phyloP scores from a whole-genome alignment of 2,113 vertebrate species.

The Phyllopteryx taeniolatus region DNA sequence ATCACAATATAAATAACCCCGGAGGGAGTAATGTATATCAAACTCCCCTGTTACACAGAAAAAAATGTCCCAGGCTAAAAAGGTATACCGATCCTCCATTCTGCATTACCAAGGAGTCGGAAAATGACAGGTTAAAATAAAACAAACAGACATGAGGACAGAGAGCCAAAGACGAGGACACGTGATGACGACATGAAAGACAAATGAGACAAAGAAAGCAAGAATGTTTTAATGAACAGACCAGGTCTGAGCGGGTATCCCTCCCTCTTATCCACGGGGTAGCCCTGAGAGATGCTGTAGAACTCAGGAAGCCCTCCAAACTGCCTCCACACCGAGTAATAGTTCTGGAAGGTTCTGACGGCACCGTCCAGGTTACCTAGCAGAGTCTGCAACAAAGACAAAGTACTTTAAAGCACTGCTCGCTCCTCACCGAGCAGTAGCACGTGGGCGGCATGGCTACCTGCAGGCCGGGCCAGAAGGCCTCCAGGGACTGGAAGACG shows the following conservation, averaged over 20 bases:
- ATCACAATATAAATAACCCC: not conserved
- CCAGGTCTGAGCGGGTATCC: constrained; percentile 94
- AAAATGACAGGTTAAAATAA: not conserved
- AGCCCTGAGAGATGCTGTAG: constrained; percentile 97
- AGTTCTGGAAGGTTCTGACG: constrained; percentile 93
- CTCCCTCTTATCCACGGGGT: constrained; percentile 94
- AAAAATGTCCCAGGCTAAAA: not conserved
- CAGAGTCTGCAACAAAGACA: constrained; percentile 77
- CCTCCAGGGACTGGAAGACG: constrained; percentile 95
- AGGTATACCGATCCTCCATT: not conserved
- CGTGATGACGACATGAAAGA: not conserved
- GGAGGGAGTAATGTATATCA: not conserved
- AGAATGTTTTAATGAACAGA: constrained; percentile 37
- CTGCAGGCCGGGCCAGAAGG: constrained; percentile 98
- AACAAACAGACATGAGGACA: no score
- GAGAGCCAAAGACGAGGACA: not conserved
- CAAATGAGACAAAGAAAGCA: not conserved
- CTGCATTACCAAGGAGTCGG: not conserved
- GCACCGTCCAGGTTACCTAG: constrained; percentile 88
- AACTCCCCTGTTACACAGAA: not conserved
- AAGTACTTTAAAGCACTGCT: not conserved
- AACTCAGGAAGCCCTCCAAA: constrained; percentile 97
- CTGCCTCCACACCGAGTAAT: constrained; percentile 96
- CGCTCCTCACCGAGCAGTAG: not conserved
- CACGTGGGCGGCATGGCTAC: constrained; percentile 36